Conservation (phyloP, 2,888 invertebrate species). For the Drosophila eohydei region DNA sequence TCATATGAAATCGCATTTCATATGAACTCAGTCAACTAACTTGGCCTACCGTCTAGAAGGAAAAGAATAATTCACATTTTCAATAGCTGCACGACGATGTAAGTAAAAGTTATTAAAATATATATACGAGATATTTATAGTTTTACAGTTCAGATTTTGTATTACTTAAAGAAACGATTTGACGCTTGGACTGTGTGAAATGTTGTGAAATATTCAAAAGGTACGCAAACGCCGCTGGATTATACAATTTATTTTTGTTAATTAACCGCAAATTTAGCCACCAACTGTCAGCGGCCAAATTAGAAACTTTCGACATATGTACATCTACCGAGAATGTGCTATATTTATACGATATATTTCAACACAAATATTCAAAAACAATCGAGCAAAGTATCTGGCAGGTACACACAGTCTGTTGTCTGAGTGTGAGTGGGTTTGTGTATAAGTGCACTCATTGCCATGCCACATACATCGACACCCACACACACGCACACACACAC, state of each 20-base stretch:
- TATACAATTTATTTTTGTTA: slow-evolving; percentile 39
- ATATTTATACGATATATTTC: slow-evolving; percentile 35
- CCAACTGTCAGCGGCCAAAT: slow-evolving; percentile 41
- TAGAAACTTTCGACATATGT: slow-evolving; percentile 26
- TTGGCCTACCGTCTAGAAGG: no score
- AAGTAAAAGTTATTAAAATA: background rate
- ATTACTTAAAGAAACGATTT: slow-evolving; percentile 8
- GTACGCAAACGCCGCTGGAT: slow-evolving; percentile 23
- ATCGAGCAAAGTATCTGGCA: slow-evolving; percentile 44
- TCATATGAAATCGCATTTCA: no score
- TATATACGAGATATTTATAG: background rate
- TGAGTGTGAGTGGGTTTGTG: background rate
- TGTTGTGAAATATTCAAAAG: slow-evolving; percentile 14
- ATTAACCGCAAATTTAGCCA: slow-evolving; percentile 32
- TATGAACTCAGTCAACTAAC: no score
- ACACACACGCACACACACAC: slow-evolving; percentile 2
- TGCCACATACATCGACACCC: slow-evolving; percentile 2
- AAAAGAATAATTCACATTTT: no score
- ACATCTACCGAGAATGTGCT: slow-evolving; percentile 13
- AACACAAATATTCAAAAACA: slow-evolving; percentile 46
- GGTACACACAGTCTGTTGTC: slow-evolving; percentile 5
- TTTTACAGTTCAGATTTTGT: background rate
- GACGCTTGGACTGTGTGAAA: slow-evolving; percentile 3
- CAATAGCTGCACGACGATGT: no score
- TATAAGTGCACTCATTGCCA: slow-evolving; percentile 28